phyloP scores from a whole-genome alignment of 2,797 vertebrate species.

The Typhlichthys subterraneus region DNA sequence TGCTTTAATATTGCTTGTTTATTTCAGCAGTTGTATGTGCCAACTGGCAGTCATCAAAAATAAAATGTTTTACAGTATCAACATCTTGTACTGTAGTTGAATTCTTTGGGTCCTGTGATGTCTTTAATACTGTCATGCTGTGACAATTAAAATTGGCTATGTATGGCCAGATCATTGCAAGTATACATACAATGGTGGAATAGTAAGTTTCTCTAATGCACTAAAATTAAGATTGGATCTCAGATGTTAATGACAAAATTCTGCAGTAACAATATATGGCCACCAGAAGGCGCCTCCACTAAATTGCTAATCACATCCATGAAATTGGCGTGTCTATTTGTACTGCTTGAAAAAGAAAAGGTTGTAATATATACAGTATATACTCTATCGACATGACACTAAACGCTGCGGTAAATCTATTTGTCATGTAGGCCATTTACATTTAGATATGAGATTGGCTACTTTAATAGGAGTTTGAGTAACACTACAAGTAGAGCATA shows the following conservation, averaged over 20 bases:
- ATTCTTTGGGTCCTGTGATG: conserved; percentile 23
- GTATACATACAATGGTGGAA: not conserved
- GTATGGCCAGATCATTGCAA: no score
- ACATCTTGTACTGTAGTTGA: conserved; percentile 41
- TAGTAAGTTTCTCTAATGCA: not conserved
- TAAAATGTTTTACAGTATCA: conserved; percentile 26
- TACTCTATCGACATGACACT: no score
- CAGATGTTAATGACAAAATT: not conserved
- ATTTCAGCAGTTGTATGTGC: conserved; percentile 27
- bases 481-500: no score
- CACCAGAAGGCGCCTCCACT: conserved; percentile 56
- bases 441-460: not conserved
- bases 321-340: not conserved
- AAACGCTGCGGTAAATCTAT: no score
- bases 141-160: no score
- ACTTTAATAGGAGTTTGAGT: not conserved
- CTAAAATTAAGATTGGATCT: not conserved
- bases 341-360: not conserved
- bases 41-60: conserved; percentile 40
- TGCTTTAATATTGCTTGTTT: conserved; percentile 29
- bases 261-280: conserved; percentile 12
- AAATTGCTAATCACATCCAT: conserved; percentile 21
- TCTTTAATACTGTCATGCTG: no score
- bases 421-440: not conserved
- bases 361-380: not conserved